Evolutionary conservation across 2,888 invertebrate species (phyloP).

Genomic region (Pheosia tremula): DNA sequence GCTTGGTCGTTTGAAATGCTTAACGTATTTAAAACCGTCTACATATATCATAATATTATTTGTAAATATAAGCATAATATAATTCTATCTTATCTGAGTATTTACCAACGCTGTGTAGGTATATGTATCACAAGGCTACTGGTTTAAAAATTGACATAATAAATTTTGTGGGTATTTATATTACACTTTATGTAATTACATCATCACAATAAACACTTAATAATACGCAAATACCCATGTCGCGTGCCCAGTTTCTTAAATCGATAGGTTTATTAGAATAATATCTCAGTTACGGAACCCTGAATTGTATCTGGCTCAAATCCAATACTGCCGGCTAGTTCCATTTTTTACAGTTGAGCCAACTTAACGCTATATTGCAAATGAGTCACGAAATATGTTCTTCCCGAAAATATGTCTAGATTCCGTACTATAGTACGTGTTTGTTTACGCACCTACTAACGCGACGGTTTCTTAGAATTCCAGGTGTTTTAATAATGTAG

Average conservation of each 20-base stretch:
- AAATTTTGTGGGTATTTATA: neutral
- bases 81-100: constrained; percentile 3
- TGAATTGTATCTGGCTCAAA: constrained; percentile 41
- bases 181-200: too few species aligned
- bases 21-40: neutral
- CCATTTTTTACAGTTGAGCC: constrained; percentile 38
- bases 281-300: constrained; percentile 2
- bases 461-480: neutral
- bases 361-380: constrained; percentile 38
- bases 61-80: constrained; percentile 3
- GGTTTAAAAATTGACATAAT: neutral
- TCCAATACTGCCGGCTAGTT: constrained; percentile 49
- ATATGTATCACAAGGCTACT: neutral
- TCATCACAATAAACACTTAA: too few species aligned
- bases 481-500: neutral
- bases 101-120: neutral
- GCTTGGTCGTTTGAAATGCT: neutral
- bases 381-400: constrained; percentile 25
- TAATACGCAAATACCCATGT: neutral
- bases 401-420: constrained; percentile 15
- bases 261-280: neutral
- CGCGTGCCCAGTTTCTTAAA: neutral
- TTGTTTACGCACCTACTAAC: neutral
- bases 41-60: neutral
- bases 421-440: neutral